Percentiles rank a stretch among this genome's conserved stretches.
Evolutionary conservation across 2,113 vertebrate species (phyloP).

Genomic region (Podarcis cretensis): DNA sequence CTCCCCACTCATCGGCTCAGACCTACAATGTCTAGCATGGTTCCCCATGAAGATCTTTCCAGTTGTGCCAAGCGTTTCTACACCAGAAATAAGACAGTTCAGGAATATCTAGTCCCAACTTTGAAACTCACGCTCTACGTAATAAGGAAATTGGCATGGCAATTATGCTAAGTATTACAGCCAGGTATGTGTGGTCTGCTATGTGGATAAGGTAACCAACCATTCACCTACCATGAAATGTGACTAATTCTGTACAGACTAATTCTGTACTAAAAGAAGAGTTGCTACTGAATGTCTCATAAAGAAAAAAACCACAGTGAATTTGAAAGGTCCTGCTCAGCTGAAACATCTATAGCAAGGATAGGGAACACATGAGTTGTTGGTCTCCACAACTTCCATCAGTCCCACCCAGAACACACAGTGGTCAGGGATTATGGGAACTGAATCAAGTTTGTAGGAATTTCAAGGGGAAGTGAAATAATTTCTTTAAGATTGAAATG

Average conservation of each 20-base stretch:
- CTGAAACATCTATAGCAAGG: neutral
- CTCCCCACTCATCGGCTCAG: too few relatives aligned
- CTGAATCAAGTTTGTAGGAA: neutral
- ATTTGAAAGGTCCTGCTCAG: neutral
- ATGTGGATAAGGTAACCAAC: neutral
- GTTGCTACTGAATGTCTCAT: neutral
- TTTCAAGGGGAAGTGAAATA: neutral
- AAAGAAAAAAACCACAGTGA: neutral
- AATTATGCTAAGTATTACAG: neutral
- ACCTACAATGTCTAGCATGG: neutral
- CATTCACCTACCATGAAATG: slow-evolving; percentile 5
- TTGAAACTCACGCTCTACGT: neutral
- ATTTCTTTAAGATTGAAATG: neutral
- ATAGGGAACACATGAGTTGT: too few relatives aligned
- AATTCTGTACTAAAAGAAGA: neutral
- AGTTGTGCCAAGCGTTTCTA: neutral
- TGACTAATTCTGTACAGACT: neutral
- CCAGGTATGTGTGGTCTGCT: neutral
- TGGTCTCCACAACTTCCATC: too few relatives aligned
- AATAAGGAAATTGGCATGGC: neutral
- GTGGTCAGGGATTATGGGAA: too few relatives aligned
- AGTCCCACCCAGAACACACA: too few relatives aligned
- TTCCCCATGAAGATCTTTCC: neutral
- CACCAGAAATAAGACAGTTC: neutral
- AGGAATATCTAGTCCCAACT: neutral